Percentiles rank a stretch among this genome's conserved stretches.
Conservation (phyloP, 2,797 vertebrate genomes). For the Gymnoscopelus braueri region DNA sequence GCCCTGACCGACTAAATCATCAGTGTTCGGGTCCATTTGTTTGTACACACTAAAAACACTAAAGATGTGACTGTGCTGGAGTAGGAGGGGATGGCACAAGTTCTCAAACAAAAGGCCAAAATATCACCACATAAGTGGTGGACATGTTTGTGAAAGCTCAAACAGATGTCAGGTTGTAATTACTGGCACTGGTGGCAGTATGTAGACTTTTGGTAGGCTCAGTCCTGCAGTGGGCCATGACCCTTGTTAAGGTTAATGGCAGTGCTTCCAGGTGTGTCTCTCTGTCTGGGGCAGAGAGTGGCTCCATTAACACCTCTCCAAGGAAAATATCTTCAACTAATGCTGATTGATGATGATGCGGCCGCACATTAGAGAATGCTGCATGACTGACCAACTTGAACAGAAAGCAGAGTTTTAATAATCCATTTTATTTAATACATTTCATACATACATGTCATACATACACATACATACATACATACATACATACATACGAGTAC, state of each 20-base stretch:
- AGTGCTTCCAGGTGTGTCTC: constrained; percentile 56
- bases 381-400: constrained; percentile 10
- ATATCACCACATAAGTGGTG: constrained; percentile 9
- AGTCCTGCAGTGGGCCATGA: constrained; percentile 40
- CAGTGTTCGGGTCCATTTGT: too few species aligned
- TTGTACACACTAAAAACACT: too few species aligned
- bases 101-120: constrained; percentile 1
- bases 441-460: too few species aligned
- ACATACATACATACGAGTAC: too few species aligned
- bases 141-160: constrained; percentile 27
- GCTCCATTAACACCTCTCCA: constrained; percentile 27
- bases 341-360: constrained; percentile 10
- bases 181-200: constrained; percentile 31
- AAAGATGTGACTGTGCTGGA: too few species aligned
- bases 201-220: constrained; percentile 18
- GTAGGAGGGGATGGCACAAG: neutral
- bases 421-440: too few species aligned
- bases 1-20: too few species aligned
- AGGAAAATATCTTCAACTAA: constrained; percentile 8
- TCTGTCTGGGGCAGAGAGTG: constrained; percentile 8
- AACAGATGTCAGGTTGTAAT: constrained; percentile 59
- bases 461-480: too few species aligned
- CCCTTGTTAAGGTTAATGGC: constrained; percentile 51
- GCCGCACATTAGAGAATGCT: neutral
- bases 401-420: neutral